Evolutionary conservation across 1,140 invertebrate genomes (phyloP), one percentile per base, ranked within the genome.

Genomic region (Carcinoscorpius rotundicauda): DNA sequence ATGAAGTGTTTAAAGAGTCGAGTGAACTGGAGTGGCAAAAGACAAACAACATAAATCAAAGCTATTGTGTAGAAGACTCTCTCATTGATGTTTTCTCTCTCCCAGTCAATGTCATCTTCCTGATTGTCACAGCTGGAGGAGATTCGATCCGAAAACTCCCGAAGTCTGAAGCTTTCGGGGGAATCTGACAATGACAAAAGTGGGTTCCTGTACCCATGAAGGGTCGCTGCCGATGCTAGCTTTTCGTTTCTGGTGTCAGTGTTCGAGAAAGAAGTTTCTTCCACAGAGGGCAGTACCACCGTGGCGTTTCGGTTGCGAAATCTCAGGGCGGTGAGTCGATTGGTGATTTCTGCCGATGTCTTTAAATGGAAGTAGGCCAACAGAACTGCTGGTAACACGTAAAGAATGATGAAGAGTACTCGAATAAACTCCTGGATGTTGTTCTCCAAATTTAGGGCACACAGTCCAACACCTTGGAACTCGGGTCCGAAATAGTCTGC

Each of bases 21-120:
- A 3, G 87, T 76, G 52, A 87, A 79, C 79, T 86, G 85, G 53
- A 87, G 72, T 2, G 86, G 86, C 70, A 83, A 84, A 64, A 87
- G 75, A 68, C 82, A 85, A 55, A 85, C 78, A 49, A 83, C 84
- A 70, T 85, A 86, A 9, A 82, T 72, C 6, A 82, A 81, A 4
- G 85, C 82, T 80, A 87, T 87, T 58, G 80, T 76, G 6, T 84
- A 81, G 6, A 87, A 78, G 72, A 86, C 86, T 58, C 82, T 81
- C 70, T 87, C 85, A 3, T 81, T 85, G 48, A 83, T 77, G 69
- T 82, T 84, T 73, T 88, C 86, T 58, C 82, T 82, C 10, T 73
- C 71, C 3, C 84, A 76, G 69, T 87, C 84, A 69, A 85, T 68
- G 60, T 86, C 84, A 52, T 81, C 78, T 55, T 85, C 84, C 65